Percentiles rank a stretch among this genome's conserved stretches.
These are phyloP conservation scores for Centrocercus urophasianus DNA, from an alignment of 2,113 vertebrate species.

Conservation along the genomic window DNA sequence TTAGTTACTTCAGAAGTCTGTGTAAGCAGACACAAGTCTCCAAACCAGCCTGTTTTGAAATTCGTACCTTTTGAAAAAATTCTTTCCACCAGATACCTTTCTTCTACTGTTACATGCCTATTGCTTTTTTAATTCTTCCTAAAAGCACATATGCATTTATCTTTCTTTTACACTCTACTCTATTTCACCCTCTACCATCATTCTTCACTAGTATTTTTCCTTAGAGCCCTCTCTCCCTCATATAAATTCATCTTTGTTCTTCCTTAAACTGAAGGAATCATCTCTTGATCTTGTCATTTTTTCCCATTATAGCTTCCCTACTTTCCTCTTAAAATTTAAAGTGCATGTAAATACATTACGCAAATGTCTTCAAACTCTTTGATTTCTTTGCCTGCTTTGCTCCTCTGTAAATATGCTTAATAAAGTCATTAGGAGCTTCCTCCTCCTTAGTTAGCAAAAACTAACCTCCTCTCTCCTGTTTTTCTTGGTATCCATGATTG, in stretches of 20 bases:
- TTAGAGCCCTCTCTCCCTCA: not conserved
- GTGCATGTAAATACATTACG: not conserved
- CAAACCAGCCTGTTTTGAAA: not conserved
- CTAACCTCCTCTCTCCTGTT: not conserved
- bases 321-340: constrained; percentile 16
- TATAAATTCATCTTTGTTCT: constrained; percentile 20
- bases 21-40: not conserved
- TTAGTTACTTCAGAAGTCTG: not conserved
- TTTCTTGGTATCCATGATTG: not conserved
- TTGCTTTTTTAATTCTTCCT: constrained; percentile 1
- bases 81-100: not conserved
- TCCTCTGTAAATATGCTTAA: not conserved
- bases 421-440: constrained; percentile 2
- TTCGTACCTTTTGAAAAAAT: not conserved
- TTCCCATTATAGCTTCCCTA: not conserved
- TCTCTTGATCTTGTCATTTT: constrained; percentile 6
- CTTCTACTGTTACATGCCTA: not conserved
- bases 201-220: constrained; percentile 18
- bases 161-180: not conserved
- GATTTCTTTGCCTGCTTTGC: constrained; percentile 7
- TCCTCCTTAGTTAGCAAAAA: not conserved
- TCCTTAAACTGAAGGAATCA: constrained; percentile 1
- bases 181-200: constrained; percentile 5
- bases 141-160: not conserved
- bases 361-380: not conserved